Base-by-base conservation (phyloP, 2,888 invertebrate species). In the Masnerella sp. region DNA sequence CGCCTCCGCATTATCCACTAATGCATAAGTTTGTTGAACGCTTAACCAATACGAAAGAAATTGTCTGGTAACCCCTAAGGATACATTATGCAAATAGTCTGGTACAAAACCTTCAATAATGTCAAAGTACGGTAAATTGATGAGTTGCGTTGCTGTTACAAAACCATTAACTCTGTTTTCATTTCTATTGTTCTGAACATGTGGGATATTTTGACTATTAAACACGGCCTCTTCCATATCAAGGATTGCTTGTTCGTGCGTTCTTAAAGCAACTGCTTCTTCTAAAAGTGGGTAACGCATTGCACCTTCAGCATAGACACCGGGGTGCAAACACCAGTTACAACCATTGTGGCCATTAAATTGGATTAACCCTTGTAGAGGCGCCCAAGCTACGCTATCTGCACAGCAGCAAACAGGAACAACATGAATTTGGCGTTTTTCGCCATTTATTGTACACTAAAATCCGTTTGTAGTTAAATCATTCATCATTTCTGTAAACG, bases 41-140 rank as follows among this genome's bases (percentile, higher is more conserved):
- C 7, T 11, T 36, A 36, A 36, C 36, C 36, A 36, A 14, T 36
- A 36, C 3, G 2, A 12, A 12, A 36, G n/a, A 4, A 36, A 36
- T 14, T 36, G 36, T 36, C 14, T 2, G 2, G 7, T 3, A 4
- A 36, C 7, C n/a, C 30, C 30, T 30, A 30, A 7, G 4, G 7
- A 22, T 22, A 22, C 22, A 22, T 22, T 22, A 22, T 30, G 30
- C n/a, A 30, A n/a, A 36, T 36, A 36, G 11, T 36, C 12, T 12
- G 36, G 36, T 36, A 36, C 36, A 30, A 30, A 30, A 2, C 30
- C 30, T 30, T 30, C 30, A 30, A 30, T 30, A 9, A 30, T 30
- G n/a, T 30, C 30, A n/a, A 30, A 30, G 30, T 30, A 9, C 2
- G 30, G 2, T n/a, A 30, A 30, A 30, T 30, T 36, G 14, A 36